Conservation (phyloP, 2,797 vertebrate species). For the Falco rusticolus region DNA sequence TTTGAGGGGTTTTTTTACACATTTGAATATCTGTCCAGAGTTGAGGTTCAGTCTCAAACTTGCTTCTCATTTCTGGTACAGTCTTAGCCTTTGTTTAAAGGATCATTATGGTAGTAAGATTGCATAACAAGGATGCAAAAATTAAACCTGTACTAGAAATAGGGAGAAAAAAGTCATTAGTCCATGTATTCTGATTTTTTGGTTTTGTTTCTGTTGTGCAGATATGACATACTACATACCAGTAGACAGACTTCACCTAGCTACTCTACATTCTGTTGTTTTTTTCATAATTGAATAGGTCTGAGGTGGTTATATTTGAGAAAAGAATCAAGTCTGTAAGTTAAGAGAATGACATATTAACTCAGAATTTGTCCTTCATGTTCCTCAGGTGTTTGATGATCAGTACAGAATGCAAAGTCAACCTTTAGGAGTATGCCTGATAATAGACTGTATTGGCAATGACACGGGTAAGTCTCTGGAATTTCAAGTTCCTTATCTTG, state of each 20-base stretch:
- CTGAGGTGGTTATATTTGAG: not conserved
- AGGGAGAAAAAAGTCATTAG: not conserved
- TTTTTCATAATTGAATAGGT: not conserved
- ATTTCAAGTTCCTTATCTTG: not conserved
- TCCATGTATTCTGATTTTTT: not conserved
- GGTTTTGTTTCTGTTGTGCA: not conserved
- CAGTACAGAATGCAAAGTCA: slow-evolving; percentile 82
- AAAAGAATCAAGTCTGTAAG: not conserved
- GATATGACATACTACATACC: not conserved
- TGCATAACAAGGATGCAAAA: not conserved
- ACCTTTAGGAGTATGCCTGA: slow-evolving; percentile 88
- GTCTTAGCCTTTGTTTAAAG: not conserved
- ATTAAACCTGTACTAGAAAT: not conserved
- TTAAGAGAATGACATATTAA: not conserved
- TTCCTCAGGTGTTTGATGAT: slow-evolving; percentile 70
- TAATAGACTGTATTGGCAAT: slow-evolving; percentile 91
- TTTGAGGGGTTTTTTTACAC: not conserved
- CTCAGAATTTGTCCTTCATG: not conserved
- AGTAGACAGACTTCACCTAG: not conserved
- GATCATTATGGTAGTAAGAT: not conserved
- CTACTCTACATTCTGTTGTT: not conserved
- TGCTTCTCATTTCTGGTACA: not conserved
- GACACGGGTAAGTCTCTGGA: slow-evolving; percentile 83
- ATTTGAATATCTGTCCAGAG: not conserved
- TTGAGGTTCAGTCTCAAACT: not conserved